Evolutionary conservation across 92 coral and sea anemone genomes (phyloP).

Genomic region (Ricordea florida): DNA sequence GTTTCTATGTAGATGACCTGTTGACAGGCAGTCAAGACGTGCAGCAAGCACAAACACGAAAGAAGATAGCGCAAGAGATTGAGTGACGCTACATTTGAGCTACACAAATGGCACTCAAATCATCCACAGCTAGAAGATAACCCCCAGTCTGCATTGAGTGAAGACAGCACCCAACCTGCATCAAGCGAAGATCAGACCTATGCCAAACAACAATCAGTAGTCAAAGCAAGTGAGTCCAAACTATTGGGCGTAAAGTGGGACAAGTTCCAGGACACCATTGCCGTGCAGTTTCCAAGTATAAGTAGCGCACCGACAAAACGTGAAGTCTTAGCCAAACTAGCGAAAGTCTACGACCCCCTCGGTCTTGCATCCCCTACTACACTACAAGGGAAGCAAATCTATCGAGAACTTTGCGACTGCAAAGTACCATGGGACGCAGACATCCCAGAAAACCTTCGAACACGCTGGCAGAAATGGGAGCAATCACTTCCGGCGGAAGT

Average conservation of each 20-base stretch:
- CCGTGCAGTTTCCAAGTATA: constrained; percentile 4
- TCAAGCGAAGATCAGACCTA: constrained; percentile 6
- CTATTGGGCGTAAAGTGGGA: constrained; percentile 17
- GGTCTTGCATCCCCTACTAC: background rate
- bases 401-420: constrained; percentile 30
- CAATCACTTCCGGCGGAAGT: constrained; percentile 4
- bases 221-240: constrained; percentile 1
- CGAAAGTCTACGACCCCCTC: constrained; percentile 15
- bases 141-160: background rate
- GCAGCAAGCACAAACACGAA: constrained; percentile 7
- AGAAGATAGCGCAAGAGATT: constrained; percentile 11
- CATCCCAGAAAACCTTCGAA: background rate
- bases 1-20: constrained; percentile 38
- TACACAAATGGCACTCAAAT: constrained; percentile 34
- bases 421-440: constrained; percentile 44
- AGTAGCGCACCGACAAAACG: constrained; percentile 1
- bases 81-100: constrained; percentile 33
- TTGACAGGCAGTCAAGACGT: constrained; percentile 24
- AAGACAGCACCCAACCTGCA: background rate
- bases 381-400: constrained; percentile 43
- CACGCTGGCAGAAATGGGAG: constrained; percentile 22
- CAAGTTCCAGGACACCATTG: constrained; percentile 11
- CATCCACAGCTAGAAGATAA: background rate
- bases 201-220: constrained; percentile 20
- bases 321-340: constrained; percentile 18